Evolutionary conservation across 35 echinoderm and acorn worm species (phyloP).

Genomic region (Hemicentrotus pulcherrimus): DNA sequence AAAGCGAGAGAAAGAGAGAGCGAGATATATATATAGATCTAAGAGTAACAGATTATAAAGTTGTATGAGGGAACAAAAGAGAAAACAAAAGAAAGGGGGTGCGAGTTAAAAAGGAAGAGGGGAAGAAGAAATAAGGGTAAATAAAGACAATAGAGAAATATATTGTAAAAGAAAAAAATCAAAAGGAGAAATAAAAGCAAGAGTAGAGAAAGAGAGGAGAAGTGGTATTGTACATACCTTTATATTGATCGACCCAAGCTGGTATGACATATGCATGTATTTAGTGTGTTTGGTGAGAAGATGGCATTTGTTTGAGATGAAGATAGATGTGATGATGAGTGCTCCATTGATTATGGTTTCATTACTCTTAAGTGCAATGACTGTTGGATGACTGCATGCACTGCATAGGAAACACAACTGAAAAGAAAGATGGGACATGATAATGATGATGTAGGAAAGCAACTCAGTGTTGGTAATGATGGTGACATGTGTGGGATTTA

Average conservation of each 20-base stretch:
- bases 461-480: too few relatives aligned
- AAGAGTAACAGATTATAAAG: background rate
- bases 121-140: too few relatives aligned
- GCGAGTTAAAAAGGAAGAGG: too few relatives aligned
- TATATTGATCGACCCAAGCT: background rate
- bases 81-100: too few relatives aligned
- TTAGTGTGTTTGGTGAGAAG: background rate
- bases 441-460: too few relatives aligned
- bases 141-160: too few relatives aligned
- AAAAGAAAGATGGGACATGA: too few relatives aligned
- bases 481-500: too few relatives aligned
- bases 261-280: constrained; percentile 12
- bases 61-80: too few relatives aligned
- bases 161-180: too few relatives aligned
- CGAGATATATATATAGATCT: background rate
- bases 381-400: background rate
- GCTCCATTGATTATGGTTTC: background rate
- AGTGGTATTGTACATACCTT: background rate
- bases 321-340: constrained; percentile 2
- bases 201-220: background rate
- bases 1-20: background rate
- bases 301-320: background rate
- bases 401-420: background rate
- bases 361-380: background rate
- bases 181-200: background rate